Base-by-base conservation (phyloP, 2,888 invertebrate genomes). In the Phragmatobia fuliginosa region DNA sequence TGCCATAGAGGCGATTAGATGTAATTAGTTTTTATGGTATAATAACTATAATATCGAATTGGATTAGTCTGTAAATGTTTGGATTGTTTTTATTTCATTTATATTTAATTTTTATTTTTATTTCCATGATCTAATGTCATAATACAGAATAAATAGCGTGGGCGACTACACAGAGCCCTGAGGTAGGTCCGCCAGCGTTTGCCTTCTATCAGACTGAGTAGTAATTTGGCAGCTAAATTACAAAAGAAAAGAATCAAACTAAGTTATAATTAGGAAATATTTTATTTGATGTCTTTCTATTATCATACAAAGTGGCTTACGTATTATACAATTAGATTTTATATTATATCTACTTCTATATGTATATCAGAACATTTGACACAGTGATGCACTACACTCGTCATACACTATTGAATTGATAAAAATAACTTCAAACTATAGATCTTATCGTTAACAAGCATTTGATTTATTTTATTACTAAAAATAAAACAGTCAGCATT, bases 281-380 rank as follows among this genome's bases (percentile, higher is more conserved):
- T 93, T 93, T 92, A 93, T 93, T 93, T 92, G 85, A 91, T 94
- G 94, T 94, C 93, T 94, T 94, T 92, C 89, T 92, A 91, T 91
- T 93, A 91, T 93, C 89, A 92, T 94, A 94, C 92, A 94, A 93
- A 93, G 90, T 91, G 89, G 87, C 92, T 93, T 93, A 93, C 86
- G 84, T 90, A 92, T 89, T 87, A 88, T 88, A 91, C 86, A 91
- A 84, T 85, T 80, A 82, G 73, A 80, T 80, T 77, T 78, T 62
- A 78, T 79, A 74, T 66, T 81, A 81, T 78, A 70, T 74, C 73
- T 82, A 72, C 72, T 70, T 83, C 85, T 78, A 81, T 84, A 85
- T 81, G 66, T 72, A 66, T 75, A 87, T 85, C 84, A 88, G 88
- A 90, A 92, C 87, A 88, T 93, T 93, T 92, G 92, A 93, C 93